phyloP scores from a whole-genome alignment of 2,797 vertebrate genomes.

The Lacerta agilis region DNA sequence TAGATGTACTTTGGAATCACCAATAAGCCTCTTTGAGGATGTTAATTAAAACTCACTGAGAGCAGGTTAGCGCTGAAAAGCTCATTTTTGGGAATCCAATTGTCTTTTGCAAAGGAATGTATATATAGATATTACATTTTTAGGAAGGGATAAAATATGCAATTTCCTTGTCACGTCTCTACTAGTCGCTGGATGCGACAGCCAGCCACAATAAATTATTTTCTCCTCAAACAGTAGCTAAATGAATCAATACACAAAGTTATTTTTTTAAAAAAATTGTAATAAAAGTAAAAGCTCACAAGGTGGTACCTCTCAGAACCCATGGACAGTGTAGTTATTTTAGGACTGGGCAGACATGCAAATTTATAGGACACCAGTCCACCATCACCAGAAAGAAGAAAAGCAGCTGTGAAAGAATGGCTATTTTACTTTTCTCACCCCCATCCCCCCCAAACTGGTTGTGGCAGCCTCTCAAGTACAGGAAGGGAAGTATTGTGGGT shows the following conservation, averaged over 20 bases:
- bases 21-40: slow-evolving; percentile 22
- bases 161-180: slow-evolving; percentile 7
- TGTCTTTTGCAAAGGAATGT: slow-evolving; percentile 28
- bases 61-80: slow-evolving; percentile 35
- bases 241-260: slow-evolving; percentile 27
- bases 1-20: slow-evolving; percentile 38
- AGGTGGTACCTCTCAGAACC: background rate
- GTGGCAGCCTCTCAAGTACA: background rate
- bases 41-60: slow-evolving; percentile 22
- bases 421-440: slow-evolving; percentile 31
- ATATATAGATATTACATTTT: slow-evolving; percentile 21
- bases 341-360: background rate
- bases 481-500: slow-evolving; percentile 34
- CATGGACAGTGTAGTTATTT: rapidly evolving
- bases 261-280: slow-evolving; percentile 46
- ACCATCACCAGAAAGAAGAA: slow-evolving; percentile 13
- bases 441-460: background rate
- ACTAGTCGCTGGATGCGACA: slow-evolving; percentile 45
- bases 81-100: slow-evolving; percentile 38
- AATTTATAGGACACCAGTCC: background rate
- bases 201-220: background rate
- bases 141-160: slow-evolving; percentile 26
- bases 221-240: rapidly evolving
- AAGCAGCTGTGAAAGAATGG: slow-evolving; percentile 30
- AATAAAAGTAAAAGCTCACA: slow-evolving; percentile 19